Evolutionary conservation across 64 coral and sea anemone species (phyloP).

Genomic region (Porites lutea): DNA sequence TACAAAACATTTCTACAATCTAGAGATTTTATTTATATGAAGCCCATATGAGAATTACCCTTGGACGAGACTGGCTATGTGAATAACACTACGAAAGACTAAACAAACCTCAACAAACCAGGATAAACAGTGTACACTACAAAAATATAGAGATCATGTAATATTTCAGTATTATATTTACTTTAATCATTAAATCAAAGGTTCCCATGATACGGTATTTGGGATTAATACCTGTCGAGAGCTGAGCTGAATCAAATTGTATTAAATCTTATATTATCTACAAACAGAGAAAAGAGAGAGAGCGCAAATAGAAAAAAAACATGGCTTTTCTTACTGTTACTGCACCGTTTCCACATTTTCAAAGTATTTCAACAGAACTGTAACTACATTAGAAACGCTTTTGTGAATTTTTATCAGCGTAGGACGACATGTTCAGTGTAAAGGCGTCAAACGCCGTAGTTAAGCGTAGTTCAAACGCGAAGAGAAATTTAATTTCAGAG

Average conservation of each 20-base stretch:
- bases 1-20: conserved; percentile 52
- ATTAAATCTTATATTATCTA: conserved; percentile 71
- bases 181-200: conserved; percentile 92
- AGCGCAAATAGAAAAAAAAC: conserved; percentile 15
- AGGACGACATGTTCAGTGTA: conserved; percentile 39
- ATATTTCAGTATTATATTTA: conserved; percentile 94
- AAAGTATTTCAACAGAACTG: background rate
- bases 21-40: conserved; percentile 76
- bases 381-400: conserved; percentile 37
- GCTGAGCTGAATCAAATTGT: conserved; percentile 73
- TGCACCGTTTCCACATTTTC: conserved; percentile 43
- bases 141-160: conserved; percentile 75
- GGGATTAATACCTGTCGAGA: conserved; percentile 27
- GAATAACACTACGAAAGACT: background rate
- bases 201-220: conserved; percentile 30
- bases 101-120: conserved; percentile 21
- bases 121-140: conserved; percentile 61
- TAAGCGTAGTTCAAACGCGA: background rate
- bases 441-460: conserved; percentile 84
- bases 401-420: conserved; percentile 58
- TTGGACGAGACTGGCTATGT: conserved; percentile 7
- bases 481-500: conserved; percentile 23
- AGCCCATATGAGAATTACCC: conserved; percentile 15
- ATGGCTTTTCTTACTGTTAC: conserved; percentile 54
- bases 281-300: conserved; percentile 18